A percentile compares a stretch with the other conserved stretches of the same genome.
phyloP scores from a whole-genome alignment of 2,113 vertebrate species.

The Tursiops truncatus region DNA sequence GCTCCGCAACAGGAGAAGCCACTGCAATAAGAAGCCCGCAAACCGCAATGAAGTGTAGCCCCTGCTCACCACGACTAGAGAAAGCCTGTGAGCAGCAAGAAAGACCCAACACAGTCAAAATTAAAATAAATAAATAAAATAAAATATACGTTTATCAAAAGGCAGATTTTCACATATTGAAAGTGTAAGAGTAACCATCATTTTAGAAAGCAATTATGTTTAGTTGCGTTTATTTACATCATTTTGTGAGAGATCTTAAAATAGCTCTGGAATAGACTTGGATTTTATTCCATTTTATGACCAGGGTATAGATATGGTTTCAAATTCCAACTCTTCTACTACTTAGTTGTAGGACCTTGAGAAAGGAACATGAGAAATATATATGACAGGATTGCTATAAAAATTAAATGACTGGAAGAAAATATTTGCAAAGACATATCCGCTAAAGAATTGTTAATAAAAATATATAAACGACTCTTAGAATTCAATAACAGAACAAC shows the following conservation, averaged over 20 bases:
- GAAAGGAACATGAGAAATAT: background rate
- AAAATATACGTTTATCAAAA: slow-evolving; percentile 11
- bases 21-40: too few relatives aligned
- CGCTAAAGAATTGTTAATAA: background rate
- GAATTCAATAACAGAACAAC: background rate
- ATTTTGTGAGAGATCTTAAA: background rate
- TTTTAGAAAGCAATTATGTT: background rate
- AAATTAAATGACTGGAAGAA: background rate
- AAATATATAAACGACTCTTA: background rate
- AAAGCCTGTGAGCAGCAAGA: too few relatives aligned
- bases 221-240: background rate
- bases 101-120: too few relatives aligned
- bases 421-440: background rate
- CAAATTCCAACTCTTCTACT: background rate
- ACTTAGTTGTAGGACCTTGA: background rate
- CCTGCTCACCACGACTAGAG: too few relatives aligned
- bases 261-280: background rate
- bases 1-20: too few relatives aligned
- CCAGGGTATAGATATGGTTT: background rate
- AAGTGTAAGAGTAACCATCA: background rate
- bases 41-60: too few relatives aligned
- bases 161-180: background rate
- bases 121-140: too few relatives aligned
- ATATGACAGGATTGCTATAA: background rate
- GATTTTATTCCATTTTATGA: background rate